Evolutionary conservation across 1,140 invertebrate genomes (phyloP), one percentile per base, ranked within the genome.

Genomic region (Gonioctena quinquepunctata): DNA sequence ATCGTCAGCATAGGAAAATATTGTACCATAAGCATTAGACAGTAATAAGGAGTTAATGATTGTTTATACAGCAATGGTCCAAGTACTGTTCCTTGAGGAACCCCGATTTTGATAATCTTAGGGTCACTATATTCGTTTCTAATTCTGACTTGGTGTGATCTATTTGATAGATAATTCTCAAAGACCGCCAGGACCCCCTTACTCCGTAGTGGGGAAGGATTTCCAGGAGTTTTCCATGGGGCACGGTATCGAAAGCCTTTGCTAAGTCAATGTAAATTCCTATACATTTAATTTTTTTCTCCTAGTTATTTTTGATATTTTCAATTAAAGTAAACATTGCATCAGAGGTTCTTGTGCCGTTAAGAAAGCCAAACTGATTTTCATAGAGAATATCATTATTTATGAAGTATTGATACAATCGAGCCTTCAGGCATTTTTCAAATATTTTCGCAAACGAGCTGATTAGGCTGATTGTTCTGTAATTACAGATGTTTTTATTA

Each of bases 211-310:
- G 42, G n/a, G 8, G 18, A 49, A 64, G 62, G 19, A 33, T 50
- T 11, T 18, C 22, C 62, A 64, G 33, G n/a, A 64, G 28, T n/a
- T 33, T 64, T 21, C 22, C 18, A 33, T 50, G 62, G 22, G n/a
- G 18, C 2, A 64, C 42, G 19, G 13, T 64, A 33, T 64, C 62
- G 42, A 64, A 64, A 11, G 62, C 62, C 62, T 64, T 64, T n/a
- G 25, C 42, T 19, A 64, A 50, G 49, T 64, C 28, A 18, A 49
- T 7, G 28, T 4, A 67, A 18, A 59, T 42, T 42, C 33, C 33
- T 42, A 42, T 42, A 42, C 33, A 42, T 42, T 42, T 42, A 6
- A 42, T 42, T 42, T 42, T 42, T 7, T 42, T 42, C n/a, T 42
- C 33, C 33, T 7, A 42, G 33, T 42, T 42, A n/a, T 42, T 42